Conservation (phyloP, 2,888 invertebrate species). For the Lepidonotus clava region DNA sequence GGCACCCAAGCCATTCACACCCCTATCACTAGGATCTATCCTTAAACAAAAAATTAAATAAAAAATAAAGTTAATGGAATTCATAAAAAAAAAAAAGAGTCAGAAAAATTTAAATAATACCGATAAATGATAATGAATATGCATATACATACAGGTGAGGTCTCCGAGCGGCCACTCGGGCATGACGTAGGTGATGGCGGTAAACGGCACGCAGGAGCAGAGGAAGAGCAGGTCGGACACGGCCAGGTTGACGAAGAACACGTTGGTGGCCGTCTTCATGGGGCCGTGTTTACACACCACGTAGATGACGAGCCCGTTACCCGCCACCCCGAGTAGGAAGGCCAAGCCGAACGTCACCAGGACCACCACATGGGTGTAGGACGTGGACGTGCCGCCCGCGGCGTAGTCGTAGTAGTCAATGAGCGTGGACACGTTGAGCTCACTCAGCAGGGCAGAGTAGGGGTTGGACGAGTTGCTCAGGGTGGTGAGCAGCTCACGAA, state of each 20-base stretch:
- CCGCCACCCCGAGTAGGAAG: slow-evolving; percentile 11
- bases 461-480: not conserved
- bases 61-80: too few relatives aligned
- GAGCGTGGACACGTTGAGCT: not conserved
- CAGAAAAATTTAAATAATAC: too few relatives aligned
- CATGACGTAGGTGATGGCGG: slow-evolving; percentile 91
- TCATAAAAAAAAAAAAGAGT: too few relatives aligned
- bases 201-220: slow-evolving; percentile 93
- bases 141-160: slow-evolving; percentile 87
- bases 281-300: slow-evolving; percentile 58
- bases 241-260: slow-evolving; percentile 65
- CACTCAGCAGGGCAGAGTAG: not conserved
- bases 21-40: too few relatives aligned
- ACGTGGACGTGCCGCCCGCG: not conserved
- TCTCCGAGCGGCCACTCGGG: slow-evolving; percentile 94
- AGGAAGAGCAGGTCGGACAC: slow-evolving; percentile 91
- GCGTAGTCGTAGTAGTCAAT: slow-evolving; percentile 18
- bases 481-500: not conserved
- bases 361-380: not conserved
- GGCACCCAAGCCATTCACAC: too few relatives aligned
- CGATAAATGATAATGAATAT: not conserved
- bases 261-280: slow-evolving; percentile 64
- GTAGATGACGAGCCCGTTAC: slow-evolving; percentile 48
- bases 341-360: not conserved
- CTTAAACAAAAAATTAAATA: too few relatives aligned